A percentile compares a stretch with the other conserved stretches of the same genome.
phyloP scores from a whole-genome alignment of 2,888 invertebrate genomes.

The Agrotis clavis region DNA sequence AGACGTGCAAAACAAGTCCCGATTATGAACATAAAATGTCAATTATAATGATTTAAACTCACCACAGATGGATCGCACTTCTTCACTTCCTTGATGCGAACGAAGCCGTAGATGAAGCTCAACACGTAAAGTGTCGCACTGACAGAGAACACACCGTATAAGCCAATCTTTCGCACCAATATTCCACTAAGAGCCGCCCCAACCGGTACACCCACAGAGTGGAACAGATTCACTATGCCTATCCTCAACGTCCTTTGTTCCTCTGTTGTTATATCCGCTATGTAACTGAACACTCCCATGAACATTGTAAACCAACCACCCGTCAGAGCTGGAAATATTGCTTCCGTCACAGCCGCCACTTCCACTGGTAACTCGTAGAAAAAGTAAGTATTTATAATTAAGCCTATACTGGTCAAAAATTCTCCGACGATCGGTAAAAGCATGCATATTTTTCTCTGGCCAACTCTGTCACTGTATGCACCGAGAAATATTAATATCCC shows the following conservation, averaged over 20 bases:
- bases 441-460: constrained; percentile 95
- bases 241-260: constrained; percentile 96
- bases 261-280: constrained; percentile 96
- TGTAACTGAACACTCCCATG: constrained; percentile 97
- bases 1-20: constrained; percentile 25
- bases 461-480: constrained; percentile 94
- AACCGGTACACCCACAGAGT: constrained; percentile 96
- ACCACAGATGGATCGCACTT: constrained; percentile 79
- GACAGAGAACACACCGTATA: constrained; percentile 95
- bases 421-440: constrained; percentile 95
- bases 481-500: constrained; percentile 95
- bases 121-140: constrained; percentile 94
- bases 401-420: constrained; percentile 94
- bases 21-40: constrained; percentile 41
- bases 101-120: constrained; percentile 94
- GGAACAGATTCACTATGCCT: constrained; percentile 96
- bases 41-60: constrained; percentile 69
- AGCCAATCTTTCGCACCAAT: constrained; percentile 93
- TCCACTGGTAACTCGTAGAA: constrained; percentile 96
- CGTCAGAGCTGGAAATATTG: constrained; percentile 95
- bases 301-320: constrained; percentile 97
- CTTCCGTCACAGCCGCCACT: constrained; percentile 95
- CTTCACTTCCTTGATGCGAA: constrained; percentile 93
- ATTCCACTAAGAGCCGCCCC: constrained; percentile 97
- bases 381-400: constrained; percentile 95